These are phyloP conservation scores for Neodiprion pinetum DNA, from an alignment of 1,140 invertebrate species.

Conservation along the genomic window DNA sequence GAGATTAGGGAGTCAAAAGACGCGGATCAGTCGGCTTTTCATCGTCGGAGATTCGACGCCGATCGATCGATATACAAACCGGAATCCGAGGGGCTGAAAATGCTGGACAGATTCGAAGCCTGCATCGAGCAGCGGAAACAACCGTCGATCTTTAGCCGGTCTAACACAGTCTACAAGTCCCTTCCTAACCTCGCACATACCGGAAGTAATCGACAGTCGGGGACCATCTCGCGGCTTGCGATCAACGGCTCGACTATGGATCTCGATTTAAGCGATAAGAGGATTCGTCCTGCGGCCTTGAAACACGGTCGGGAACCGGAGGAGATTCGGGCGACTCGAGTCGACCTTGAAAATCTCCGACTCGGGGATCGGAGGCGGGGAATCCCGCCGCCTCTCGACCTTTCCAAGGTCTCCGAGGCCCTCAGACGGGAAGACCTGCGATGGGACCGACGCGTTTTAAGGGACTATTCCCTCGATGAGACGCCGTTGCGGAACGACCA, in stretches of 20 bases:
- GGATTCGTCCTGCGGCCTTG: no score
- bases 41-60: no score
- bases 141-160: constrained; percentile 18
- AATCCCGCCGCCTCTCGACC: constrained; percentile 30
- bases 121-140: constrained; percentile 30
- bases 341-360: not conserved
- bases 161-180: constrained; percentile 28
- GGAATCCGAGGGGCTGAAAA: constrained; percentile 17
- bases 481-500: constrained; percentile 34
- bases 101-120: constrained; percentile 27
- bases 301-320: not conserved
- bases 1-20: no score
- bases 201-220: not conserved
- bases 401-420: constrained; percentile 36
- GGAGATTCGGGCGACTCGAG: not conserved
- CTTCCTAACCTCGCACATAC: constrained; percentile 26
- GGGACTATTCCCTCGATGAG: constrained; percentile 40
- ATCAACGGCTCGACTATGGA: constrained; percentile 31
- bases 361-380: constrained; percentile 15
- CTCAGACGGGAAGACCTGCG: constrained; percentile 30
- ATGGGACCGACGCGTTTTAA: constrained; percentile 30
- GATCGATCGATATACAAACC: not conserved
- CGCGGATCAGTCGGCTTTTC: no score
- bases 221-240: constrained; percentile 26
- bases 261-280: not conserved